phyloP scores from a whole-genome alignment of 2,888 invertebrate genomes.

The Agrenia bidenticulata region DNA sequence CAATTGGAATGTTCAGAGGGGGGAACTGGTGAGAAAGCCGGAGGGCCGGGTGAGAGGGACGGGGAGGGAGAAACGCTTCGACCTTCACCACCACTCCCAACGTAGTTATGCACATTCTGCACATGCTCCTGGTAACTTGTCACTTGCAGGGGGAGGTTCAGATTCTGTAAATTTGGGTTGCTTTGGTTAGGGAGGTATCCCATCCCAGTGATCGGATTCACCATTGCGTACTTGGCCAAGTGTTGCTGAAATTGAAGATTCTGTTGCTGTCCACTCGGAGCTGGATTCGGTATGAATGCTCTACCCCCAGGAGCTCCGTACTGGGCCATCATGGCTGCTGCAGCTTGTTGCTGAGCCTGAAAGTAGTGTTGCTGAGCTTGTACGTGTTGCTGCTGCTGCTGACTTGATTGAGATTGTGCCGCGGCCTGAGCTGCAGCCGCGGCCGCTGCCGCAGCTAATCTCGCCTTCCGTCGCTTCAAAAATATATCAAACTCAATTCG shows the following conservation, averaged over 20 bases:
- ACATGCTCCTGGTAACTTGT: constrained; percentile 32
- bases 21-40: constrained; percentile 35
- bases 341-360: constrained; percentile 19
- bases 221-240: constrained; percentile 4
- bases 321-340: constrained; percentile 19
- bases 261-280: too few species aligned
- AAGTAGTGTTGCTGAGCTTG: constrained; percentile 24
- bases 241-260: constrained; percentile 8
- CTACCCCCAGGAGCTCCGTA: not conserved
- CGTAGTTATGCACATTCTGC: constrained; percentile 32
- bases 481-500: constrained; percentile 55
- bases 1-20: constrained; percentile 27
- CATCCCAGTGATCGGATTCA: constrained; percentile 1
- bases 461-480: constrained; percentile 48
- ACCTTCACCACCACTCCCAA: not conserved
- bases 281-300: not conserved
- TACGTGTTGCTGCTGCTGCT: constrained; percentile 27
- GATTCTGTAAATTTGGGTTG: not conserved
- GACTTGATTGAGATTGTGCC: not conserved
- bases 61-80: constrained; percentile 40
- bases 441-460: constrained; percentile 35
- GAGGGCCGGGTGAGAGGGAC: constrained; percentile 42
- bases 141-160: not conserved
- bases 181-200: not conserved
- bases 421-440: constrained; percentile 16